These are phyloP conservation scores for Seira musarum DNA, from an alignment of 2,888 invertebrate genomes.

Conservation along the genomic window DNA sequence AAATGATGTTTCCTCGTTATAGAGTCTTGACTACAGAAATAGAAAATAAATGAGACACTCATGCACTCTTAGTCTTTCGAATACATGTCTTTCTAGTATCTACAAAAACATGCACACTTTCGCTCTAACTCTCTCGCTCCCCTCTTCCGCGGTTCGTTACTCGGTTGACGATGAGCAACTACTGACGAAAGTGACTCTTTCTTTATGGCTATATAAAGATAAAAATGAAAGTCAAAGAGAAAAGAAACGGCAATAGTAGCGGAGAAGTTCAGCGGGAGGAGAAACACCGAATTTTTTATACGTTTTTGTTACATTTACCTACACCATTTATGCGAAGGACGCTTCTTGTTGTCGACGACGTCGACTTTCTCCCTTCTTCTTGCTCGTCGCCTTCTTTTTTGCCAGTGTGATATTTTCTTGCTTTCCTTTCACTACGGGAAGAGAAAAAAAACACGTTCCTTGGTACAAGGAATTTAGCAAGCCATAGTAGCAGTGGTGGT, in stretches of 20 bases:
- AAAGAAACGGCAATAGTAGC: slow-evolving; percentile 7
- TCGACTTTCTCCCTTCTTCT: no score
- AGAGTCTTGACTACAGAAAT: not conserved
- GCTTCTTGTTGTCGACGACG: no score
- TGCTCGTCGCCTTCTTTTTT: no score
- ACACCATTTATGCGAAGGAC: no score
- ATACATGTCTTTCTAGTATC: no score
- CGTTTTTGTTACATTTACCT: no score
- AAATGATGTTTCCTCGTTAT: not conserved
- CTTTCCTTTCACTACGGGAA: no score
- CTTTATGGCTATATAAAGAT: slow-evolving; percentile 25
- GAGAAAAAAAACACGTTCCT: no score
- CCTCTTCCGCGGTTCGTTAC: slow-evolving; percentile 36
- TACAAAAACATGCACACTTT: not conserved
- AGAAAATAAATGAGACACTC: not conserved
- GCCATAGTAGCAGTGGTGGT: no score
- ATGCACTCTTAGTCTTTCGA: no score
- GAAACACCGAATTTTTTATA: not conserved
- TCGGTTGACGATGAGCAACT: slow-evolving; percentile 60
- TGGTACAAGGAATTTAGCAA: no score
- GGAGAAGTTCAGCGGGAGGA: not conserved
- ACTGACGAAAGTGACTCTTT: slow-evolving; percentile 43
- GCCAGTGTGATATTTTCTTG: no score
- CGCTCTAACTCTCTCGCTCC: not conserved
- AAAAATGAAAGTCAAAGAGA: slow-evolving; percentile 33